Evolutionary conservation across 2,797 vertebrate genomes (phyloP).

Genomic region (Schizopygopsis malacanthus): DNA sequence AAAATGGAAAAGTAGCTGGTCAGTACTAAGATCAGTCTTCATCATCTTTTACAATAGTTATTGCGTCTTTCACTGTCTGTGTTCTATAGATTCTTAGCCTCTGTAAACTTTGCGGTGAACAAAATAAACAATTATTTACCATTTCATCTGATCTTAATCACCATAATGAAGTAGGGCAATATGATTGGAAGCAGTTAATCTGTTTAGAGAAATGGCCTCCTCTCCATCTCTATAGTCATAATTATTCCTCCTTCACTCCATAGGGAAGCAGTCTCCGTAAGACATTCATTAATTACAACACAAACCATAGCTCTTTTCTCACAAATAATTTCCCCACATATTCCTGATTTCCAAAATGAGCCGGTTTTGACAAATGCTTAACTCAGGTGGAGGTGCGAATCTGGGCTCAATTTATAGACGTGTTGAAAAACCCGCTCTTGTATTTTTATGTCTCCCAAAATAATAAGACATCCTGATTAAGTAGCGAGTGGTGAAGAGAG

Average conservation of each 20-base stretch:
- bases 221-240: slow-evolving; percentile 40
- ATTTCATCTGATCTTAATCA: slow-evolving; percentile 35
- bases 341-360: slow-evolving; percentile 46
- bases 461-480: slow-evolving; percentile 59
- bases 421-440: slow-evolving; percentile 47
- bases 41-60: not conserved
- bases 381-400: not conserved
- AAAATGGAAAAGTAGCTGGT: not conserved
- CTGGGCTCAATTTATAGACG: slow-evolving; percentile 51
- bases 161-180: slow-evolving; percentile 34
- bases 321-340: slow-evolving; percentile 42
- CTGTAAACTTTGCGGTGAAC: not conserved
- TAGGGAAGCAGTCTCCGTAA: slow-evolving; percentile 50
- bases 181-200: slow-evolving; percentile 42
- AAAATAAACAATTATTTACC: slow-evolving; percentile 20
- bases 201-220: slow-evolving; percentile 31
- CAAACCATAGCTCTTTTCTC: slow-evolving; percentile 53
- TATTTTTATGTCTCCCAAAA: slow-evolving; percentile 52
- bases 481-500: slow-evolving; percentile 41
- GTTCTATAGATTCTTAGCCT: slow-evolving; percentile 9
- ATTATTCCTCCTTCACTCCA: slow-evolving; percentile 46
- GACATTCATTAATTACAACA: slow-evolving; percentile 56
- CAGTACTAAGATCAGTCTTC: not conserved
- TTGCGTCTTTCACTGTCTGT: not conserved
- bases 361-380: slow-evolving; percentile 43